Evolutionary conservation across 2,888 invertebrate species (phyloP).

Genomic region (Orthosia gothica): DNA sequence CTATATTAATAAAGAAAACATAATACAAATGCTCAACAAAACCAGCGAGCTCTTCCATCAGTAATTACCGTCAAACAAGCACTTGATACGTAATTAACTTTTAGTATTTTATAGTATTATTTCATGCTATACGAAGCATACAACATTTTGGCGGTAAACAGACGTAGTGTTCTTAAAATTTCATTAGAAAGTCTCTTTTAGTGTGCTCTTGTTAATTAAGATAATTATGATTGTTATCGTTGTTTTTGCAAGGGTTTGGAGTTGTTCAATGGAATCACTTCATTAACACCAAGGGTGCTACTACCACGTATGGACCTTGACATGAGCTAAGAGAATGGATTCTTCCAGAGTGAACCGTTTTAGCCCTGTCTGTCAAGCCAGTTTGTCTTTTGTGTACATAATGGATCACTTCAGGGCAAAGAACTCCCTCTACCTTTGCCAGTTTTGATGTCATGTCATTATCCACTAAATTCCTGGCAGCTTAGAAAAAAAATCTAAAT

Average conservation of each 20-base stretch:
- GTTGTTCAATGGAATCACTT: background rate
- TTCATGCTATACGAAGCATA: slow-evolving; percentile 52
- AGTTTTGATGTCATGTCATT: too few species aligned
- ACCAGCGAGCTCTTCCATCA: background rate
- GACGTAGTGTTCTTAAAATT: slow-evolving; percentile 8
- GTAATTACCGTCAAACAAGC: slow-evolving; percentile 10
- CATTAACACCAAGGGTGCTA: background rate
- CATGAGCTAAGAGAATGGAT: background rate
- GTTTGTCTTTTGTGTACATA: too few species aligned
- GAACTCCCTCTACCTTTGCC: too few species aligned
- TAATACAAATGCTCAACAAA: background rate
- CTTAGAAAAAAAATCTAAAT: too few species aligned
- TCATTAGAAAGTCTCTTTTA: slow-evolving; percentile 45
- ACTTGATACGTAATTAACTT: slow-evolving; percentile 30
- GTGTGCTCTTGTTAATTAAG: slow-evolving; percentile 25
- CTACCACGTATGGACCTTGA: background rate
- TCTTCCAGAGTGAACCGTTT: background rate
- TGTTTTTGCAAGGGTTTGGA: background rate
- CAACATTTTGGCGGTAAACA: slow-evolving; percentile 16
- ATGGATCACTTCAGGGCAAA: too few species aligned
- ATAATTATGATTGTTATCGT: background rate
- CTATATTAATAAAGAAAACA: background rate
- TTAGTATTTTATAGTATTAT: slow-evolving; percentile 35
- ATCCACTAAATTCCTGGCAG: too few species aligned
- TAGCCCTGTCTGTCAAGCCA: too few species aligned